A percentile compares a stretch with the other conserved stretches of the same genome.
These are phyloP conservation scores for Botia almorhae DNA, from an alignment of 2,797 vertebrate genomes.

Conservation along the genomic window DNA sequence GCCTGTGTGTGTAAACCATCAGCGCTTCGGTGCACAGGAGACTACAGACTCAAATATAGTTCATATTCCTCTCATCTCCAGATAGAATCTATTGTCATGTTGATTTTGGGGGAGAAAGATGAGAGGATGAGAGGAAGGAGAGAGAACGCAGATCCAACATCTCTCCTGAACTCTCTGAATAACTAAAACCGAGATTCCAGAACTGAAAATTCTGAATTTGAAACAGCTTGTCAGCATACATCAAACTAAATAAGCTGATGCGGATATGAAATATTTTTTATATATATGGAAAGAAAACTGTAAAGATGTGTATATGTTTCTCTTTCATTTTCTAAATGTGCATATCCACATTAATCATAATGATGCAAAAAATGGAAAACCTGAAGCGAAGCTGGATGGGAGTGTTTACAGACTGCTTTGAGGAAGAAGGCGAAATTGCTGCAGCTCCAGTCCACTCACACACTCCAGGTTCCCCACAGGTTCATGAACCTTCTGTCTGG, in stretches of 20 bases:
- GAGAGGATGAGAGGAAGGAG: conserved; percentile 13
- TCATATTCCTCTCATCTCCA: conserved; percentile 55
- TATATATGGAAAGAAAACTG: background rate
- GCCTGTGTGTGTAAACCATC: conserved; percentile 10
- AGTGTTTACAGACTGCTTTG: background rate
- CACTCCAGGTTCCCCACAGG: background rate
- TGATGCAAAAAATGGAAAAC: background rate
- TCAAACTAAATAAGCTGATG: too few relatives aligned
- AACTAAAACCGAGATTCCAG: too few relatives aligned
- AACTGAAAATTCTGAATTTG: background rate
- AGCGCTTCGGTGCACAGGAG: conserved; percentile 24
- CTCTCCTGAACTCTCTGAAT: conserved; percentile 5
- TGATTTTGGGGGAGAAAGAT: conserved; percentile 36
- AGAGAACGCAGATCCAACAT: conserved; percentile 11
- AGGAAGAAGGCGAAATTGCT: background rate
- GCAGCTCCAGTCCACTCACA: background rate
- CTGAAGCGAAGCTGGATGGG: background rate
- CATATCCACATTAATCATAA: background rate
- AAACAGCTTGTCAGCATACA: too few relatives aligned
- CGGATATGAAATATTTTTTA: too few relatives aligned
- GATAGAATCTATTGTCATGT: conserved; percentile 54
- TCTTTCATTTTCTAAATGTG: background rate
- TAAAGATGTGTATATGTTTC: background rate
- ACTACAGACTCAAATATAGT: conserved; percentile 55
- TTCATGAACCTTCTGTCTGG: background rate